Evolutionary conservation across 35 echinoderm and acorn worm genomes (phyloP), one percentile per base, ranked within the genome.

Genomic region (Ophioderma brevispina): DNA sequence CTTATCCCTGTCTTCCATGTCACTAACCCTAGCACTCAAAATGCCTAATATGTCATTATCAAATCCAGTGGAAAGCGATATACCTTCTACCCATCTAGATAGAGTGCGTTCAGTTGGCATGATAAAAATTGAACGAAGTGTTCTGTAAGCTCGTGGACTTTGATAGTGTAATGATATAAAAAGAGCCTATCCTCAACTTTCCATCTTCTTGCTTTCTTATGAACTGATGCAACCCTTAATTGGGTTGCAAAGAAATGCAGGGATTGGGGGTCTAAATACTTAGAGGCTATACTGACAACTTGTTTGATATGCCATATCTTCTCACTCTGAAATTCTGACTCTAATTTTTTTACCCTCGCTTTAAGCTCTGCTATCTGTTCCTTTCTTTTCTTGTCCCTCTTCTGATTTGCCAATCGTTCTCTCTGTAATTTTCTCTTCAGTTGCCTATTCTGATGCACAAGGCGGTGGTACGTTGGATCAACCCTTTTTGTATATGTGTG

Each of bases 161-260:
- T 93, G 91, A 46, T 93, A 87, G 64, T 89, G 89, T 13, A 93
- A 35, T 30, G 91, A 93, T 31, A 93, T 35, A 40, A 87, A 87
- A 18, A 89, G 0, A 33, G 88, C 85, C 88, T 92, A 46, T 92
- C 85, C 13, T 49, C 40, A 41, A 75, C 79, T 30, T 31, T 78
- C 79, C 86, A 93, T 31, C 92, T 82, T 49, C 92, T 80, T 32
- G 80, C 80, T 31, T 55, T 89, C 35, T 79, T 77, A 36, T 78
- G 40, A 8, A 38, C 23, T 39, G 85, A 40, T 28, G 85, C 81
- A 75, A 75, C 87, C 39, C 13, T 13, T 34, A 93, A 76, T 52
- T 89, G 91, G 37, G 78, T 80, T n/a, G 39, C 32, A 93, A 93
- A 88, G 36, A 93, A n/a, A n/a, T n/a, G n/a, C n/a, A n/a, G n/a